Percentiles rank a stretch among this genome's conserved stretches.
Conservation (phyloP, 2,113 vertebrate species). For the Turdus rufiventris region DNA sequence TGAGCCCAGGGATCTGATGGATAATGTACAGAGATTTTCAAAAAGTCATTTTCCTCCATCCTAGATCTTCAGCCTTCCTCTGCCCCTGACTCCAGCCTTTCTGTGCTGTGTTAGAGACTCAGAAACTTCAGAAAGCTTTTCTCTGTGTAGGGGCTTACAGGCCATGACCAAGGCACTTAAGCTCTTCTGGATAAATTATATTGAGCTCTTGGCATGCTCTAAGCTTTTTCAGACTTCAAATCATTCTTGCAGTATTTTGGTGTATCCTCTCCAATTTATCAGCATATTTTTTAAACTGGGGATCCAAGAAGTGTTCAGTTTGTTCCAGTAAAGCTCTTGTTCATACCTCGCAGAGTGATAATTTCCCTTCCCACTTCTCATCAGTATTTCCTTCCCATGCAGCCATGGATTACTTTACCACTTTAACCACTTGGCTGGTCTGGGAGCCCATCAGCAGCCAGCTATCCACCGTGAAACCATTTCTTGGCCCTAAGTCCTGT, state of each 20-base stretch:
- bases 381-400: background rate
- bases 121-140: conserved; percentile 6
- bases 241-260: background rate
- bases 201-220: background rate
- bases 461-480: background rate
- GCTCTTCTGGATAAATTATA: conserved; percentile 21
- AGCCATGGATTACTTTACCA: background rate
- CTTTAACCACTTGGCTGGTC: background rate
- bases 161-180: conserved; percentile 7
- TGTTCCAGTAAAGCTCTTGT: conserved; percentile 27
- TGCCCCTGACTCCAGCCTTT: background rate
- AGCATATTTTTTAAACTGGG: background rate
- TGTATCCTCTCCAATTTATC: conserved; percentile 39
- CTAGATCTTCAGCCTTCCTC: background rate
- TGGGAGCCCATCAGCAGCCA: background rate
- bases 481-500: background rate
- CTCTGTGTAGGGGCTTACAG: background rate
- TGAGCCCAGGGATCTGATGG: background rate
- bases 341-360: background rate
- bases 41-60: background rate
- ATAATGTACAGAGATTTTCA: background rate
- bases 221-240: conserved; percentile 29
- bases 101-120: background rate
- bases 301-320: conserved; percentile 5
- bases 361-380: background rate